Base-by-base conservation (phyloP, 2,888 invertebrate genomes). In the Clunio marinus region DNA sequence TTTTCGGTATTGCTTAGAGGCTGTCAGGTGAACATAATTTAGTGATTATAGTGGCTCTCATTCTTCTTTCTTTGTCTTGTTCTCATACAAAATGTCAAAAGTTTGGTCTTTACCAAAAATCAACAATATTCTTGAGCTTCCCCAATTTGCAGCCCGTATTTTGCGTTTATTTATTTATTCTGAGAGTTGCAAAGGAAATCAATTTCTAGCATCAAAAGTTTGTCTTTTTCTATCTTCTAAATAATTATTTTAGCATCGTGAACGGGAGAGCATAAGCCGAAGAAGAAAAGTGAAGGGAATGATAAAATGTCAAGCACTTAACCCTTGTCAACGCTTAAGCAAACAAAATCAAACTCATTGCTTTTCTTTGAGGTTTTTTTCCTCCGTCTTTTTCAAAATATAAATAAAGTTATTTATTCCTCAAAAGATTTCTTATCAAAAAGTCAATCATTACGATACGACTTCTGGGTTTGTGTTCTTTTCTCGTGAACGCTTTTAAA, bases 311-410 rank as follows among this genome's bases (percentile, higher is more conserved):
- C 55, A 17, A n/a, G 13, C 55, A 62, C 41, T 41, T 62, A 15
- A 62, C 62, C 62, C 62, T 25, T 62, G 62, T 62, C 62, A 62
- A 37, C 24, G 41, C 22, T 41, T 24, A 62, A 24, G 41, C 13
- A 41, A 62, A 62, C 27, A 60, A 60, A 28, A 25, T 22, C 35
- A 62, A 62, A 45, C 17, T 20, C 24, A 55, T 62, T 2, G 32
- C 35, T 59, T 59, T 22, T 32, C 20, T 59, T 58, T 8, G 28
- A 13, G 35, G 17, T 13, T 37, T n/a, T 15, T 15, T 35, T 59
- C 4, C 20, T 25, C 24, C 35, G 13, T 32, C n/a, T n/a, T 32
- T 32, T 32, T 45, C 4, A 15, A 45, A 62, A 41, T 27, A 62
- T 62, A 22, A 24, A 60, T 20, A 10, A 22, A 62, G n/a, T 22